Conservation (phyloP, 2,113 vertebrate genomes). For the Protobothrops flavoviridis region DNA sequence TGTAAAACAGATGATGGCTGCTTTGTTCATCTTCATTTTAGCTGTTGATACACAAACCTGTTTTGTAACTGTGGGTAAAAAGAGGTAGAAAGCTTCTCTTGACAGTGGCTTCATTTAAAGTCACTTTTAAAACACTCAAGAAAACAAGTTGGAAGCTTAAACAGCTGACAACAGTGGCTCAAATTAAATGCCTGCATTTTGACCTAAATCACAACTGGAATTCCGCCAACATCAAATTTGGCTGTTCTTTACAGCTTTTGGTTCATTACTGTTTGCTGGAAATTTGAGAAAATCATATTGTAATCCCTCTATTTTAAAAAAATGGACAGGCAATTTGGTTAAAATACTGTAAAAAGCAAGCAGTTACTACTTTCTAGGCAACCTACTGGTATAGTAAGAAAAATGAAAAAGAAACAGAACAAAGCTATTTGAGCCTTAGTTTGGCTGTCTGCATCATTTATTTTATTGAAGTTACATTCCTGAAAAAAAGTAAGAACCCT, state of each 20-base stretch:
- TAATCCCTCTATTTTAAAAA: too few relatives aligned
- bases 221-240: background rate
- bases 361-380: background rate
- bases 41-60: background rate
- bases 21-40: background rate
- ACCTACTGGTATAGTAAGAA: background rate
- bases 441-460: background rate
- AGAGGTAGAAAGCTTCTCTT: background rate
- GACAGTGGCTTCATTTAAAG: background rate
- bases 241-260: background rate
- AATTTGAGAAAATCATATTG: too few relatives aligned
- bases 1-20: constrained; percentile 53
- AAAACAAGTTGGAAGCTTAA: background rate
- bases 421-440: background rate
- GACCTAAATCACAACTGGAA: background rate
- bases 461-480: background rate
- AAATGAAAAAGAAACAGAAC: background rate
- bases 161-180: background rate
- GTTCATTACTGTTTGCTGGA: too few relatives aligned
- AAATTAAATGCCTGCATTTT: background rate
- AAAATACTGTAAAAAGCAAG: background rate
- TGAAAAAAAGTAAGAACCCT: background rate
- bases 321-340: background rate
- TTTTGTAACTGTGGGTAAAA: background rate
- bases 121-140: background rate